Conservation (phyloP, 2,113 vertebrate species). For the Suricata suricatta region DNA sequence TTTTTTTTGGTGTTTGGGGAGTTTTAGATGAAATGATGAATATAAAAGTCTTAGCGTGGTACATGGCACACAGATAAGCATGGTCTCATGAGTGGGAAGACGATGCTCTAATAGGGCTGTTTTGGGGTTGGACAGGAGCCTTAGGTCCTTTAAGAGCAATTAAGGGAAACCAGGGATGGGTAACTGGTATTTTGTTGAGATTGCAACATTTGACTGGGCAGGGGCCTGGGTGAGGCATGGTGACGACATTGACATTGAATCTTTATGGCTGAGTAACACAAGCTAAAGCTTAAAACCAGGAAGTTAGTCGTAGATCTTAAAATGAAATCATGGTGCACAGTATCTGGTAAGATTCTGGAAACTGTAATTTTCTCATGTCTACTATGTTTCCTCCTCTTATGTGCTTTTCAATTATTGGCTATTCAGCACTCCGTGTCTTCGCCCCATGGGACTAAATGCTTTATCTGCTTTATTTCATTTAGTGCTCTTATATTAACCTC, state of each 20-base stretch:
- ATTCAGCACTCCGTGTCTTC: background rate
- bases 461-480: slow-evolving; percentile 33
- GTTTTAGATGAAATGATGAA: slow-evolving; percentile 9
- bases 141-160: background rate
- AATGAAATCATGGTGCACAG: background rate
- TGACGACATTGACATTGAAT: background rate
- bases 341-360: background rate
- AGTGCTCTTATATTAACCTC: background rate
- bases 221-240: background rate
- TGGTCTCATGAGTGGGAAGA: background rate
- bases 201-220: background rate
- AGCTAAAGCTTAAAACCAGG: slow-evolving; percentile 8
- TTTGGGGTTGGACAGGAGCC: background rate
- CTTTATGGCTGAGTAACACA: background rate
- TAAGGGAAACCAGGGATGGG: background rate
- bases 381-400: background rate
- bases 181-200: background rate
- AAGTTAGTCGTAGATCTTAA: background rate
- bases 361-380: slow-evolving; percentile 7
- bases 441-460: background rate
- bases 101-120: background rate
- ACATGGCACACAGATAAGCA: background rate
- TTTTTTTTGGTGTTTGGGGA: background rate
- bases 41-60: background rate
- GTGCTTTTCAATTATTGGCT: background rate